Evolutionary conservation across 2,888 invertebrate genomes (phyloP).

Genomic region (Hemicrepidius hirtus): DNA sequence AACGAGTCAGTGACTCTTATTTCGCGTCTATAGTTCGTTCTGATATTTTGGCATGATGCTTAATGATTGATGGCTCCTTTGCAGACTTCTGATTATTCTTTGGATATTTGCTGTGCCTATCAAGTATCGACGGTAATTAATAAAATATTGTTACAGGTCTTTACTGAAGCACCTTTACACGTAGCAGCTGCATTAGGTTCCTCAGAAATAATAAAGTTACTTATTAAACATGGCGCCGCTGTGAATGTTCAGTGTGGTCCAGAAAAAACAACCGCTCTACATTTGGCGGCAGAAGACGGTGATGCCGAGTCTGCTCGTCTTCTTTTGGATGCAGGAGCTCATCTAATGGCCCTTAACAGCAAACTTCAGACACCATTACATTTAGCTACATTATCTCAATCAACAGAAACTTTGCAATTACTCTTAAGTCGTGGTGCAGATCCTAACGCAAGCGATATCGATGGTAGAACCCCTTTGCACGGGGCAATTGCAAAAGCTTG

Average conservation of each 20-base stretch:
- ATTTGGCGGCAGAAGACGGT: slow-evolving; percentile 92
- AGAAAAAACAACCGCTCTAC: slow-evolving; percentile 86
- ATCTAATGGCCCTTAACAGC: slow-evolving; percentile 83
- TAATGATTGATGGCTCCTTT: too few species aligned
- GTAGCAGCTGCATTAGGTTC: slow-evolving; percentile 86
- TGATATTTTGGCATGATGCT: too few species aligned
- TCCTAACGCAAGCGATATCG: slow-evolving; percentile 79
- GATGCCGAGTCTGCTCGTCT: slow-evolving; percentile 85
- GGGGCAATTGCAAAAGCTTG: slow-evolving; percentile 87
- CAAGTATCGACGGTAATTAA: too few species aligned
- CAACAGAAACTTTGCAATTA: slow-evolving; percentile 83
- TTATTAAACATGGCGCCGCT: slow-evolving; percentile 87
- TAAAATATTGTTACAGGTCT: slow-evolving; percentile 75
- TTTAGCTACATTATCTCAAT: slow-evolving; percentile 87
- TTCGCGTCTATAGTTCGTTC: too few species aligned
- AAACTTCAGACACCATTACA: slow-evolving; percentile 90
- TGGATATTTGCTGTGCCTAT: too few species aligned
- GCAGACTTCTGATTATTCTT: too few species aligned
- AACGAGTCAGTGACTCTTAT: too few species aligned
- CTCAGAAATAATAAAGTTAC: slow-evolving; percentile 80
- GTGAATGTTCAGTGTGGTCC: slow-evolving; percentile 82
- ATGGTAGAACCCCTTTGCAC: slow-evolving; percentile 87
- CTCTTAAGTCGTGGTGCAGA: slow-evolving; percentile 76
- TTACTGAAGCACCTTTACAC: slow-evolving; percentile 89
- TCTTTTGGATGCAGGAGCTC: slow-evolving; percentile 84